Percentiles rank a stretch among this genome's conserved stretches.
These are phyloP conservation scores for Microcebus murinus DNA, from an alignment of 2,113 vertebrate genomes.

Conservation along the genomic window DNA sequence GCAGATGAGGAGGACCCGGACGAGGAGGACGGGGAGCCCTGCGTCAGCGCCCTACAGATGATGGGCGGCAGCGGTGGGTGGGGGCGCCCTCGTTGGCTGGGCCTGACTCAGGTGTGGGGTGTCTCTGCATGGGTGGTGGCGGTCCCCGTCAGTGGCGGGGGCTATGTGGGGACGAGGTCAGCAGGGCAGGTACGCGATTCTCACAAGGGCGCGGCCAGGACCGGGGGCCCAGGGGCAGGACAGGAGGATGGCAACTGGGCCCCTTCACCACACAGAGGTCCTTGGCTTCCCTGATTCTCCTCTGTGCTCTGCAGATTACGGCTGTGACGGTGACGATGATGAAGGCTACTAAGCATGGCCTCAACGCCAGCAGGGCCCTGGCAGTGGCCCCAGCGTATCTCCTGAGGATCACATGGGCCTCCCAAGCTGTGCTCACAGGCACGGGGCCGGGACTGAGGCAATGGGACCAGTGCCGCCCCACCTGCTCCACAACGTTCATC, in stretches of 20 bases:
- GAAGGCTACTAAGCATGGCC: constrained; percentile 85
- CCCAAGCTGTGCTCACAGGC: background rate
- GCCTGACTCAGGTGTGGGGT: no score
- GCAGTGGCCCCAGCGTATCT: background rate
- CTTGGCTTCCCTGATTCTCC: fast-evolving
- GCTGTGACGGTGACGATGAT: constrained; percentile 92
- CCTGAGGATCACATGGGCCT: background rate
- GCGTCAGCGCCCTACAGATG: constrained; percentile 94
- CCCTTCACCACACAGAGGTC: no score
- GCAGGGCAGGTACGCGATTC: fast-evolving
- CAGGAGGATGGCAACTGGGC: fast-evolving
- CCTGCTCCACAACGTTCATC: background rate
- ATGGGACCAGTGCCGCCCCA: background rate
- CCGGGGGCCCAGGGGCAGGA: background rate
- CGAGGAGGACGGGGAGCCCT: constrained; percentile 94
- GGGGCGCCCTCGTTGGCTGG: no score
- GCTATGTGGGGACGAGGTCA: background rate
- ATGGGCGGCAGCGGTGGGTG: constrained; percentile 91
- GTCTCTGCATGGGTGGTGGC: no score
- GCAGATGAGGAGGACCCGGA: constrained; percentile 92
- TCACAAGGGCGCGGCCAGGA: no score
- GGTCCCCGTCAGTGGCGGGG: fast-evolving
- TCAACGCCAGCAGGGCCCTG: background rate
- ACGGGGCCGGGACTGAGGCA: background rate
- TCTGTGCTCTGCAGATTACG: constrained; percentile 90